Evolutionary conservation across 2,797 vertebrate species (phyloP).

Genomic region (Micromesistius poutassou): DNA sequence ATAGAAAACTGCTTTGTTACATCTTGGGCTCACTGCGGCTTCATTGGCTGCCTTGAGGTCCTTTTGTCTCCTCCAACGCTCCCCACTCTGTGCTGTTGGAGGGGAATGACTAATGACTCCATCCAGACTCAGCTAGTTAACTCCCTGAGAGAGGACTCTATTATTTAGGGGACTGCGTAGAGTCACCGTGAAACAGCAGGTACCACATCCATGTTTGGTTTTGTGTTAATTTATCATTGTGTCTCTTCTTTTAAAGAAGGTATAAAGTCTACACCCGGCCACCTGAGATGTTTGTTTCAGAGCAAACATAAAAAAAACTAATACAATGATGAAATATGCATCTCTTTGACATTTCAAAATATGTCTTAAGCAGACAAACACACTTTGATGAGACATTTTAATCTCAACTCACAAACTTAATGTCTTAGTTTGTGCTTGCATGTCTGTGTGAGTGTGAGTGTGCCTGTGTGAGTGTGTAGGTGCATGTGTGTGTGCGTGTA

Average conservation of each 20-base stretch:
- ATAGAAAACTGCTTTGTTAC: not conserved
- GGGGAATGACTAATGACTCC: not conserved
- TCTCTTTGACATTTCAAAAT: constrained; percentile 7
- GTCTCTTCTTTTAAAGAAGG: not conserved
- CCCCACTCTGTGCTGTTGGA: no score
- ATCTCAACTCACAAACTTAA: constrained; percentile 35
- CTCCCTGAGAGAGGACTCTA: not conserved
- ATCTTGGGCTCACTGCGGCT: not conserved
- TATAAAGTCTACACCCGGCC: not conserved
- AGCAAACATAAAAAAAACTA: constrained; percentile 9
- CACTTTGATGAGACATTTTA: constrained; percentile 36
- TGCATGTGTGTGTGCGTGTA: not conserved
- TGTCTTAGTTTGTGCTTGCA: constrained; percentile 12
- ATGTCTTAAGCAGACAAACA: constrained; percentile 32
- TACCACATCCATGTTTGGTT: not conserved
- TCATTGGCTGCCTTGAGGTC: not conserved
- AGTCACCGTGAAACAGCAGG: not conserved
- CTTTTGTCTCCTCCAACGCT: not conserved
- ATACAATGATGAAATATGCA: constrained; percentile 2
- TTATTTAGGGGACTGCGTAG: not conserved
- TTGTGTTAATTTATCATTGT: not conserved
- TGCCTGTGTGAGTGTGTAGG: not conserved
- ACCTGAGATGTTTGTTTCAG: not conserved
- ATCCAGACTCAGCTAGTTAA: not conserved
- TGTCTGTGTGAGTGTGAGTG: constrained; percentile 9